phyloP scores from a whole-genome alignment of 2,888 invertebrate species.

The Platerodrilus igneus region DNA sequence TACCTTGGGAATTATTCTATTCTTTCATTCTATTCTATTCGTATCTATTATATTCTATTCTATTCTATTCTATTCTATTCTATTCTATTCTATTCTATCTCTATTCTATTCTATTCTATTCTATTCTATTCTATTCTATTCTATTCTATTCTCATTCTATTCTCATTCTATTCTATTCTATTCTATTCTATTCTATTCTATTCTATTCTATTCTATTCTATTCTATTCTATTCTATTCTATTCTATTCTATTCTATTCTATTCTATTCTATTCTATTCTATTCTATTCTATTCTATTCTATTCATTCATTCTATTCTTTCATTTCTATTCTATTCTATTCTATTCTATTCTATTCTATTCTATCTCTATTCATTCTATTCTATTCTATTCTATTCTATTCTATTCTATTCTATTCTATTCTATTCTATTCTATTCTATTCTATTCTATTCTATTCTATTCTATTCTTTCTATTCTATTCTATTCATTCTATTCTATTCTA shows the following conservation, averaged over 20 bases:
- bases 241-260: conserved; percentile 4
- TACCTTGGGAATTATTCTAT: too few relatives aligned
- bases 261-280: conserved; percentile 5
- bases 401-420: conserved; percentile 1
- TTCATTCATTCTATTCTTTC: too few relatives aligned
- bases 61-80: conserved; percentile 7
- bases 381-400: conserved; percentile 6
- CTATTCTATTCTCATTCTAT: conserved; percentile 7
- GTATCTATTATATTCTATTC: conserved; percentile 4
- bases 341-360: conserved; percentile 4
- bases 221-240: conserved; percentile 1
- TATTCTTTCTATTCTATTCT: too few relatives aligned
- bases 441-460: too few relatives aligned
- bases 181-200: conserved; percentile 8
- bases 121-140: conserved; percentile 8
- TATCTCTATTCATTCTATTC: background rate
- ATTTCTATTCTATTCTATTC: conserved; percentile 2
- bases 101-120: conserved; percentile 8
- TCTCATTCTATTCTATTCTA: conserved; percentile 8
- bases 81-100: conserved; percentile 6
- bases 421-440: background rate
- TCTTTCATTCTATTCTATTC: conserved; percentile 1
- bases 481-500: too few relatives aligned
- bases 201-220: conserved; percentile 3
- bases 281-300: conserved; percentile 6